Conservation (phyloP, 2,888 invertebrate species). For the Cryptops parisi region DNA sequence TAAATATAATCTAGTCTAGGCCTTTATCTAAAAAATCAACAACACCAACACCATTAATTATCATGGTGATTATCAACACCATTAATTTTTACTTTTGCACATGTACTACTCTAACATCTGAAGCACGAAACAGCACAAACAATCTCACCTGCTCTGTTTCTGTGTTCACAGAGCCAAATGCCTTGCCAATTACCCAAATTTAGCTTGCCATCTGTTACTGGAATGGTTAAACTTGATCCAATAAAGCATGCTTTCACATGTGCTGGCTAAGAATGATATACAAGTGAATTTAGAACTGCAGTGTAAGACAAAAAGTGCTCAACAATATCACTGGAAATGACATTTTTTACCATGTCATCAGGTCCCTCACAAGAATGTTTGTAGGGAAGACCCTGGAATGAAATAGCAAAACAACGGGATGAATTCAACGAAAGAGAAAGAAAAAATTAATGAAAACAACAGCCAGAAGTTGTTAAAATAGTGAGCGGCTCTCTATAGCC, state of each 20-base stretch:
- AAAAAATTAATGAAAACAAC: too few species aligned
- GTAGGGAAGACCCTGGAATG: slow-evolving; percentile 64
- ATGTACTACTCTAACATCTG: too few species aligned
- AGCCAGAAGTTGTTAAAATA: background rate
- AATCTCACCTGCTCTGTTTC: slow-evolving; percentile 60
- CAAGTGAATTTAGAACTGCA: too few species aligned
- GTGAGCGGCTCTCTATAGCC: background rate
- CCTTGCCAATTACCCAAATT: slow-evolving; percentile 90
- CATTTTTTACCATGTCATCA: slow-evolving; percentile 78
- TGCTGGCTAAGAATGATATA: slow-evolving; percentile 58
- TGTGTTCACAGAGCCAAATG: slow-evolving; percentile 95
- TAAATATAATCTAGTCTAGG: too few species aligned
- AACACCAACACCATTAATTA: too few species aligned
- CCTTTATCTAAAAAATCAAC: too few species aligned
- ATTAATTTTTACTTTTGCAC: too few species aligned
- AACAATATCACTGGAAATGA: too few species aligned
- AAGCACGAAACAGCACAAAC: too few species aligned
- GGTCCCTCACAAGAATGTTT: slow-evolving; percentile 96
- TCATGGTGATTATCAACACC: too few species aligned
- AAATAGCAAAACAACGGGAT: too few species aligned
- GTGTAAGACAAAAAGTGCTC: slow-evolving; percentile 9
- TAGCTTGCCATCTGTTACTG: slow-evolving; percentile 88
- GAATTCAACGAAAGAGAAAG: too few species aligned
- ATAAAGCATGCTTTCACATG: slow-evolving; percentile 95
- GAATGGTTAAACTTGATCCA: slow-evolving; percentile 87